These are phyloP conservation scores for Trisateles emortualis DNA, from an alignment of 2,888 invertebrate species.

Conservation along the genomic window DNA sequence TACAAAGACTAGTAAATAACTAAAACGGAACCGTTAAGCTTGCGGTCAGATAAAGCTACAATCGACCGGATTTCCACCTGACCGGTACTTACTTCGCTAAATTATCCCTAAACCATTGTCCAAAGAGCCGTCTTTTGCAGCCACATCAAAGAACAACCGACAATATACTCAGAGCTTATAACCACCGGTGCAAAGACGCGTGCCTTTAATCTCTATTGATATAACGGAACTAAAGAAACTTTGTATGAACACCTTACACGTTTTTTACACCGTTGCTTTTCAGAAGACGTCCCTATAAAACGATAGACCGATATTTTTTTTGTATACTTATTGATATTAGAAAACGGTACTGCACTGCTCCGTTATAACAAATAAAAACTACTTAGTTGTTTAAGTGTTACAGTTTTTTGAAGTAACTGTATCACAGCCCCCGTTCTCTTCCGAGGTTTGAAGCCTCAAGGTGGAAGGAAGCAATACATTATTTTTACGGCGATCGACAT, in stretches of 20 bases:
- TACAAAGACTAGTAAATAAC: constrained; percentile 6
- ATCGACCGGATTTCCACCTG: constrained; percentile 74
- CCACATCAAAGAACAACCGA: constrained; percentile 79
- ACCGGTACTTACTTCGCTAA: constrained; percentile 61
- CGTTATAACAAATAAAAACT: constrained; percentile 77
- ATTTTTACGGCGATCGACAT: constrained; percentile 80
- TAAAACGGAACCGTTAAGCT: constrained; percentile 47
- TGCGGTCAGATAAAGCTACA: constrained; percentile 61
- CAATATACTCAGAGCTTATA: constrained; percentile 67
- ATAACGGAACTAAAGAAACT: constrained; percentile 78
- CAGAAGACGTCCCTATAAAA: constrained; percentile 76
- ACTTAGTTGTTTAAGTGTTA: constrained; percentile 68
- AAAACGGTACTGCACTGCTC: constrained; percentile 73
- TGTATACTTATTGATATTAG: constrained; percentile 70
- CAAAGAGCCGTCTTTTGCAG: constrained; percentile 75
- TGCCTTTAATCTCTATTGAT: constrained; percentile 85
- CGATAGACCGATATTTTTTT: constrained; percentile 77
- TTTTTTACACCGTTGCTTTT: constrained; percentile 69
- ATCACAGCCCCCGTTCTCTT: constrained; percentile 66
- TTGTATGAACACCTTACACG: constrained; percentile 79
- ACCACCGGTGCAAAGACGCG: constrained; percentile 73
- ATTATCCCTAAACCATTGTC: constrained; percentile 70
- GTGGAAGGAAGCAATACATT: constrained; percentile 86
- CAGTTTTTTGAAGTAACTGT: constrained; percentile 84
- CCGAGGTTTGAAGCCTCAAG: constrained; percentile 70